Evolutionary conservation across 2,797 vertebrate species (phyloP).

Genomic region (Zalophus californianus): DNA sequence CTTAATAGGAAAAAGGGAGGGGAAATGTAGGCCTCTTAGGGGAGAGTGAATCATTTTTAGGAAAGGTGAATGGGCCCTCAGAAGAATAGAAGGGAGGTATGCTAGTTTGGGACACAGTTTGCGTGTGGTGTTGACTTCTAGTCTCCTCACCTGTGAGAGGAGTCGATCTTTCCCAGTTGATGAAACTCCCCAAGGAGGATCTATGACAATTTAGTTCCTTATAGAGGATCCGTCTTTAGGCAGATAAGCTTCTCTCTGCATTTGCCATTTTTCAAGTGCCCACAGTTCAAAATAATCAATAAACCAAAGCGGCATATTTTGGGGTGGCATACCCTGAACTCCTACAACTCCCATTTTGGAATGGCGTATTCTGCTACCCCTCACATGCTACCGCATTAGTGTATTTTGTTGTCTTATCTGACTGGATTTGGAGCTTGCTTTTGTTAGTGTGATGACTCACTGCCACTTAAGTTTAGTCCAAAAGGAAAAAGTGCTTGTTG

Average conservation of each 20-base stretch:
- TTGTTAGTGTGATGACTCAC: neutral
- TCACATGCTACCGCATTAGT: neutral
- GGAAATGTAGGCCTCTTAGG: neutral
- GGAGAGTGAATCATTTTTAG: neutral
- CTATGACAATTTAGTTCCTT: neutral
- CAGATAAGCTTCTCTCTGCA: neutral
- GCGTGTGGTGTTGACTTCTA: neutral
- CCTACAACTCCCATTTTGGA: neutral
- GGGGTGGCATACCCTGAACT: neutral
- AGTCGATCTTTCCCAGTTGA: neutral
- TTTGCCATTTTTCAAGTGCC: neutral
- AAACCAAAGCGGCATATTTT: neutral
- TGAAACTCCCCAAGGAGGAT: neutral
- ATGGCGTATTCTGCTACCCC: neutral
- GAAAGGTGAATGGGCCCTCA: neutral
- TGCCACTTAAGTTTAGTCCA: neutral
- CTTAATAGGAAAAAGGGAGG: neutral
- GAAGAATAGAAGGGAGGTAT: neutral
- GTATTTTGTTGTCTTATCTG: neutral
- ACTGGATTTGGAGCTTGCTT: neutral
- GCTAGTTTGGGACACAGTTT: neutral
- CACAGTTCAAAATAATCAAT: neutral
- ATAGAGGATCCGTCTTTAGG: neutral
- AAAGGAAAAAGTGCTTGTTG: neutral
- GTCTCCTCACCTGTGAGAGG: neutral